These are phyloP conservation scores for Loris lydekkerianus DNA, from an alignment of 2,797 vertebrate species.

Conservation along the genomic window DNA sequence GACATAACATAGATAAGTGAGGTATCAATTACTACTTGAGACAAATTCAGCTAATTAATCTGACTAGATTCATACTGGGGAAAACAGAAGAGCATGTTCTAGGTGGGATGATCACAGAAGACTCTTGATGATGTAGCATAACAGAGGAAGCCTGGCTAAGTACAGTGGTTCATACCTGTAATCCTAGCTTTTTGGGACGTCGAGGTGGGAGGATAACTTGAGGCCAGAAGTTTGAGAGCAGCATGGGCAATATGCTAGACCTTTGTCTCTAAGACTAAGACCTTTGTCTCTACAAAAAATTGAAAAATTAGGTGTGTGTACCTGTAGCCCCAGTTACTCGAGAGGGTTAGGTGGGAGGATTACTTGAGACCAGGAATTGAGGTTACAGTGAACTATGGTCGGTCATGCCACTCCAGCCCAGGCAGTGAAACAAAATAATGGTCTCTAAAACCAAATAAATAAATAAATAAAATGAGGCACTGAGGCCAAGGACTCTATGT, in stretches of 20 bases:
- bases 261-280: no score
- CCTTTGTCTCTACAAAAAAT: no score
- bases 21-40: background rate
- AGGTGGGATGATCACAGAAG: background rate
- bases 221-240: no score
- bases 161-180: background rate
- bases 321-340: no score
- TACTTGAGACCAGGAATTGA: no score
- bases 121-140: background rate
- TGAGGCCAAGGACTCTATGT: background rate
- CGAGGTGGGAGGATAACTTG: background rate
- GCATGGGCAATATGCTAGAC: no score
- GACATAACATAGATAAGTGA: slow-evolving; percentile 29
- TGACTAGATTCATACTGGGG: background rate
- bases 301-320: no score
- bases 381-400: no score
- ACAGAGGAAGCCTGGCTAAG: background rate
- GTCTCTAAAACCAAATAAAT: no score
- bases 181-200: background rate
- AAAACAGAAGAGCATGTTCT: background rate
- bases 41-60: background rate
- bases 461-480: background rate
- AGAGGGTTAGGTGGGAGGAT: no score
- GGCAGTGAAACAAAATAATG: no score
- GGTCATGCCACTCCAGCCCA: no score